phyloP scores from a whole-genome alignment of 2,797 vertebrate species.

The Heterohyrax brucei region DNA sequence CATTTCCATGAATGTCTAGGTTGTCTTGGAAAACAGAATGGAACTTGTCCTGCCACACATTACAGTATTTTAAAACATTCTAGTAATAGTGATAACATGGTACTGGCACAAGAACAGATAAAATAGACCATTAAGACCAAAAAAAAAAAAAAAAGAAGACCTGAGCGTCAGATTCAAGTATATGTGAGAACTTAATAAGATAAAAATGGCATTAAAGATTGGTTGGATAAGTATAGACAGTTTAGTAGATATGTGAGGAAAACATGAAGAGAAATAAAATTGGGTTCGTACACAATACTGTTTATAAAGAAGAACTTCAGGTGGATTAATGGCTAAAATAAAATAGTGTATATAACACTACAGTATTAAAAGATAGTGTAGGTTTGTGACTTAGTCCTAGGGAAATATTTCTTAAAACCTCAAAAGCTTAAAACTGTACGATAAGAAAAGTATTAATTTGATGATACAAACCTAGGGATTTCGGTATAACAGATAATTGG shows the following conservation, averaged over 20 bases:
- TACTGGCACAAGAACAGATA: not conserved
- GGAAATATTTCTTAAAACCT: conserved; percentile 27
- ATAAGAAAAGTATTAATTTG: conserved; percentile 44
- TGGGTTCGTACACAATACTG: not conserved
- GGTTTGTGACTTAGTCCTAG: conserved; percentile 61
- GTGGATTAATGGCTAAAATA: conserved; percentile 40
- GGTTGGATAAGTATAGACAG: not conserved
- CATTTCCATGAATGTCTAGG: not conserved
- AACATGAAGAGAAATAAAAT: conserved; percentile 45
- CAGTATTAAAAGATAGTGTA: conserved; percentile 22
- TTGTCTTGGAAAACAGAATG: conserved; percentile 48
- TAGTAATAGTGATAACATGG: not conserved
- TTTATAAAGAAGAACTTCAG: conserved; percentile 52
- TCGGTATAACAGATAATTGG: not conserved
- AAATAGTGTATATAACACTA: conserved; percentile 9
- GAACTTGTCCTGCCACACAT: conserved; percentile 18
- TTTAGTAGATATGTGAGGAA: not conserved
- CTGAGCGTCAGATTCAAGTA: not conserved
- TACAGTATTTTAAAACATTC: conserved; percentile 41
- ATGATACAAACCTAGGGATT: conserved; percentile 24
- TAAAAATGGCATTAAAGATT: conserved; percentile 53
- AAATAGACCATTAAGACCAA: not conserved
- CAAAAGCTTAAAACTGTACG: conserved; percentile 23
- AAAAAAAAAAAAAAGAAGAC: not conserved
- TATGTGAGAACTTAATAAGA: conserved; percentile 27